Conservation (phyloP, 2,113 vertebrate genomes). For the Motacilla alba region DNA sequence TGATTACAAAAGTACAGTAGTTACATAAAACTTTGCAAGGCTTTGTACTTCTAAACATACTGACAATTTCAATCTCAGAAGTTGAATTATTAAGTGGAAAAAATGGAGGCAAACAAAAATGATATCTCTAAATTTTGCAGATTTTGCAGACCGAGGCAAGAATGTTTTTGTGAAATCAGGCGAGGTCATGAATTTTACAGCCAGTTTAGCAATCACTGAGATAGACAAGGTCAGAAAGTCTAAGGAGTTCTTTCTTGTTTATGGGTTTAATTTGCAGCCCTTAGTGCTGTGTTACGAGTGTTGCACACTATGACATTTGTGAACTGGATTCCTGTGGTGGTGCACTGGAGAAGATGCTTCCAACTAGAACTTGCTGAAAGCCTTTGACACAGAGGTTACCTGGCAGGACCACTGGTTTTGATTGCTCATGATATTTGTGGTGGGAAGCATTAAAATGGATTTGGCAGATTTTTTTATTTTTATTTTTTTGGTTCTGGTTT, state of each 20-base stretch:
- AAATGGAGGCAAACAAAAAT: neutral
- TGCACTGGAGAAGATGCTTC: neutral
- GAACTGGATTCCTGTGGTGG: neutral
- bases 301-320: neutral
- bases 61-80: neutral
- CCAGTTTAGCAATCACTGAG: neutral
- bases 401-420: neutral
- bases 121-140: neutral
- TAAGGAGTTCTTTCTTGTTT: neutral
- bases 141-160: neutral
- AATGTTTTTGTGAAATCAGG: neutral
- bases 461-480: neutral
- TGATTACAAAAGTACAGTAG: neutral
- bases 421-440: neutral
- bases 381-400: neutral
- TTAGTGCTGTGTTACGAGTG: accelerated
- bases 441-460: neutral
- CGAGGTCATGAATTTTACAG: neutral
- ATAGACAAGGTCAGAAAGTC: neutral
- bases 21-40: neutral
- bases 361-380: neutral
- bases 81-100: neutral
- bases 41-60: neutral
- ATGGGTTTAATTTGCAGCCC: neutral
- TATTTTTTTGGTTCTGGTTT: neutral